phyloP scores from a whole-genome alignment of 2,113 vertebrate species.

The Mellivora capensis region DNA sequence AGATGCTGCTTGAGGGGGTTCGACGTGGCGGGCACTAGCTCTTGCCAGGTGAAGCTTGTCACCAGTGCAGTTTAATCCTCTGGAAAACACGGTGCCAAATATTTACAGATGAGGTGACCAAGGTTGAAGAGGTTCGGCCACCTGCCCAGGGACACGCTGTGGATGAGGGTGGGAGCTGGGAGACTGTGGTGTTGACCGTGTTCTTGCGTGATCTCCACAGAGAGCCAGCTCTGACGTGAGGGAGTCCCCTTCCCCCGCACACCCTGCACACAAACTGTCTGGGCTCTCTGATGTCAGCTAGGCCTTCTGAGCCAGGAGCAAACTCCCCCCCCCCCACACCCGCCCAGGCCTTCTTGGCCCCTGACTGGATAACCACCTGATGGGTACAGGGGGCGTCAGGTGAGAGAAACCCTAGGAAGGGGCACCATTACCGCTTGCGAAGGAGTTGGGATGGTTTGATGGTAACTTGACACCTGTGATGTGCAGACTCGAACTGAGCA shows the following conservation, averaged over 20 bases:
- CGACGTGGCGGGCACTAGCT: background rate
- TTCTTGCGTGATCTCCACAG: background rate
- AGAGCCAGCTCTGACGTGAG: background rate
- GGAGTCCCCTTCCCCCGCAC: background rate
- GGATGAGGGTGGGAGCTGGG: background rate
- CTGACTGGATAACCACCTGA: slow-evolving; percentile 11
- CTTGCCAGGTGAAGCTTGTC: slow-evolving; percentile 44
- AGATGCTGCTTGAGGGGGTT: background rate
- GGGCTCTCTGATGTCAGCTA: slow-evolving; percentile 32
- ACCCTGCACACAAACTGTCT: background rate
- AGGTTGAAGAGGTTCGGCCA: slow-evolving; percentile 37
- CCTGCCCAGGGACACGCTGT: slow-evolving; percentile 29
- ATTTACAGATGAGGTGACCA: slow-evolving; percentile 57
- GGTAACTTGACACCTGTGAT: background rate
- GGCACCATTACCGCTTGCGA: background rate
- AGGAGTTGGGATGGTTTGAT: background rate
- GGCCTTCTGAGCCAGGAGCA: slow-evolving; percentile 38
- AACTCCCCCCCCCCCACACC: background rate
- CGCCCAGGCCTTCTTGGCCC: background rate
- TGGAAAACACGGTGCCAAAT: slow-evolving; percentile 47
- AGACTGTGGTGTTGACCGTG: background rate
- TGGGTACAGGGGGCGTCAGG: background rate
- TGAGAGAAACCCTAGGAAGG: background rate
- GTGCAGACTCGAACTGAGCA: slow-evolving; percentile 9
- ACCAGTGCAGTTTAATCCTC: slow-evolving; percentile 37